Conservation (phyloP, 1,140 invertebrate genomes). For the Zaprionus taronus region DNA sequence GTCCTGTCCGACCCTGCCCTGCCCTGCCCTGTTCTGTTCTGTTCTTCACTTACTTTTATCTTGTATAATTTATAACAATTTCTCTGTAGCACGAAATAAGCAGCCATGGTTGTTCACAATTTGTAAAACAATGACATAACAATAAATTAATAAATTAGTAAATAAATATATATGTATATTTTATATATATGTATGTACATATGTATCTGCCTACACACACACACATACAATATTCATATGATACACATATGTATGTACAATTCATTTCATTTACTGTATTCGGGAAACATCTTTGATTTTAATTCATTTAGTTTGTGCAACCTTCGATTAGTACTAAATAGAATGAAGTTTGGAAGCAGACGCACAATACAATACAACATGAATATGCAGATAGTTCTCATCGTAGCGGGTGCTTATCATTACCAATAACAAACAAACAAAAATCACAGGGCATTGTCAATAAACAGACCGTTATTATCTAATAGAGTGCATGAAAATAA, state of each 20-base stretch:
- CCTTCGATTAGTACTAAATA: constrained; percentile 4
- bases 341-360: constrained; percentile 29
- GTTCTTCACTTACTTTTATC: constrained; percentile 11
- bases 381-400: constrained; percentile 24
- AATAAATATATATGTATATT: constrained; percentile 28
- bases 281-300: neutral
- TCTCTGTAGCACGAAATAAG: constrained; percentile 32
- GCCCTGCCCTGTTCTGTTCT: constrained; percentile 8
- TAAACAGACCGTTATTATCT: constrained; percentile 53
- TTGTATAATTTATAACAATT: constrained; percentile 45
- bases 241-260: constrained; percentile 18
- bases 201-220: constrained; percentile 6
- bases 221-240: constrained; percentile 8
- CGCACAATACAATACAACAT: constrained; percentile 35
- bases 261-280: constrained; percentile 8
- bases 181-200: constrained; percentile 12
- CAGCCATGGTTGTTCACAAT: constrained; percentile 44
- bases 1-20: neutral
- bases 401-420: constrained; percentile 48
- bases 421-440: constrained; percentile 22
- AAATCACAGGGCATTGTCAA: constrained; percentile 56
- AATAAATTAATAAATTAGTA: constrained; percentile 44
- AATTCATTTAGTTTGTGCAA: constrained; percentile 9
- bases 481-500: constrained; percentile 41
- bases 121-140: constrained; percentile 45